Evolutionary conservation across 2,113 vertebrate species (phyloP).

Genomic region (Actinemys pallida): DNA sequence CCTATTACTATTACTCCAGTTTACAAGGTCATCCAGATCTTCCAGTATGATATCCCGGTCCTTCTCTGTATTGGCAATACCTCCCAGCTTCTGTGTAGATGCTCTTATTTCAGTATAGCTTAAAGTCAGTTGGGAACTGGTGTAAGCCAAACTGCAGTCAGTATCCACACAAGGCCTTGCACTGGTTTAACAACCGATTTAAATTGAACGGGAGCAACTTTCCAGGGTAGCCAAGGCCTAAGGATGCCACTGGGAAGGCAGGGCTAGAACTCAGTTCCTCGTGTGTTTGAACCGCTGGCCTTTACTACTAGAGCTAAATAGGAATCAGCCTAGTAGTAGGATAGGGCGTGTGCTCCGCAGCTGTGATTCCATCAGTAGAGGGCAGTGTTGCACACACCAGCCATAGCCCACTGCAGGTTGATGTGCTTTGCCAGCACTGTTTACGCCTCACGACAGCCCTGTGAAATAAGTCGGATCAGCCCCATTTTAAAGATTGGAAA

Average conservation of each 20-base stretch:
- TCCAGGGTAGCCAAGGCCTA: neutral
- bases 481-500: neutral
- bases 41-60: no score
- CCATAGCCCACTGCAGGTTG: neutral
- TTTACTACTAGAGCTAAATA: neutral
- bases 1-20: no score
- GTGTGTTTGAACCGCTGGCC: neutral
- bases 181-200: neutral
- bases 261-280: neutral
- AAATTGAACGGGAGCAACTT: neutral
- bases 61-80: no score
- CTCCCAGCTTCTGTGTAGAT: no score
- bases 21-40: no score
- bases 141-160: neutral
- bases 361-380: neutral
- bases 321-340: neutral
- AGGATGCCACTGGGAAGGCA: neutral
- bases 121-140: neutral
- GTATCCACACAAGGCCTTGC: neutral
- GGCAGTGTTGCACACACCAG: neutral
- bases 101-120: neutral
- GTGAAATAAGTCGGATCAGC: neutral
- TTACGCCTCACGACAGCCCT: neutral
- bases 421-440: neutral
- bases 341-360: neutral